phyloP scores from a whole-genome alignment of 2,797 vertebrate species.

The Glyptemys insculpta region DNA sequence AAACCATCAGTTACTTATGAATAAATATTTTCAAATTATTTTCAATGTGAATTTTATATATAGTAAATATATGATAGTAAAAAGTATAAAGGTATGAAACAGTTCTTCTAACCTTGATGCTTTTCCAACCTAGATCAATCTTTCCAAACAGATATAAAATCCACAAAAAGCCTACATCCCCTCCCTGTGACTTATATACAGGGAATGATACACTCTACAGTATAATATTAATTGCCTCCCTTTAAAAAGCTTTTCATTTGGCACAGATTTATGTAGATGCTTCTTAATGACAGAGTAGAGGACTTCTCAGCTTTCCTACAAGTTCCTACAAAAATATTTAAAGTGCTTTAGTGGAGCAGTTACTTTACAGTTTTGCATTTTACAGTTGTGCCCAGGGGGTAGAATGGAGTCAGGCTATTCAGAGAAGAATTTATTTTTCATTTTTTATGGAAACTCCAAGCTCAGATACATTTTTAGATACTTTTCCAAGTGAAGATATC shows the following conservation, averaged over 20 bases:
- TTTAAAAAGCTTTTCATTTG: not conserved
- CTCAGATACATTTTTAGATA: not conserved
- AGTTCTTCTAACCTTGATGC: not conserved
- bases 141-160: not conserved
- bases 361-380: not conserved
- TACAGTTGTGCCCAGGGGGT: not conserved
- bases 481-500: not conserved
- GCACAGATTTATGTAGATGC: not conserved
- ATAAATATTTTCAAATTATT: not conserved
- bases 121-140: not conserved
- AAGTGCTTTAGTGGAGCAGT: not conserved
- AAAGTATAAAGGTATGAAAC: not conserved
- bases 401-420: not conserved
- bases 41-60: not conserved
- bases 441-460: not conserved
- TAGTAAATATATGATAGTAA: not conserved
- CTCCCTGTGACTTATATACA: not conserved
- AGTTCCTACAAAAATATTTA: not conserved
- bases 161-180: not conserved
- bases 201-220: not conserved
- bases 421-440: not conserved
- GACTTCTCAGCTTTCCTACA: not conserved
- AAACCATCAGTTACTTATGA: not conserved
- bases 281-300: not conserved
- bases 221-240: not conserved